Percentiles rank a stretch among this genome's conserved stretches.
Evolutionary conservation across 1,140 invertebrate species (phyloP).

Genomic region (Leptinotarsa undecemlineata): DNA sequence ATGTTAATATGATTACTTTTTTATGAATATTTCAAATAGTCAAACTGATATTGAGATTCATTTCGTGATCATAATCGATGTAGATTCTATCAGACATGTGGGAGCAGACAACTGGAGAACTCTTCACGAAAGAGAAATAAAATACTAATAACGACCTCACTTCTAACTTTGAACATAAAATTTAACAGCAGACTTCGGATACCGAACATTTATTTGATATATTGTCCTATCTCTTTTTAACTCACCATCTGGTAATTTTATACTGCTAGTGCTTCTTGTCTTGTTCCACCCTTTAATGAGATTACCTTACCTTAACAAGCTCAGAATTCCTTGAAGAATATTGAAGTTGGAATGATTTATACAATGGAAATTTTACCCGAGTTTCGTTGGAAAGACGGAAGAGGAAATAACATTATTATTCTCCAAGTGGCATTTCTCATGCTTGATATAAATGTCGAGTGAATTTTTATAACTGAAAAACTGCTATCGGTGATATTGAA

Average conservation of each 20-base stretch:
- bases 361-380: neutral
- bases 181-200: conserved; percentile 38
- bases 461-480: too few relatives aligned
- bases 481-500: too few relatives aligned
- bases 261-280: neutral
- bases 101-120: neutral
- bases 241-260: conserved; percentile 29
- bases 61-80: neutral
- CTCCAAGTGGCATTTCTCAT: too few relatives aligned
- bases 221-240: conserved; percentile 28
- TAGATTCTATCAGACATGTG: conserved; percentile 2
- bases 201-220: conserved; percentile 36
- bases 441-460: too few relatives aligned
- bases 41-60: too few relatives aligned
- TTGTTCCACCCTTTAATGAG: neutral
- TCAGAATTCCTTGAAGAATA: neutral
- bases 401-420: too few relatives aligned
- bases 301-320: conserved; percentile 6
- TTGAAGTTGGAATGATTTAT: conserved; percentile 5
- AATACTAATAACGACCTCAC: conserved; percentile 35
- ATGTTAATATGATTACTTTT: too few relatives aligned
- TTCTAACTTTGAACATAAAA: conserved; percentile 37
- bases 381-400: too few relatives aligned
- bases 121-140: conserved; percentile 26
- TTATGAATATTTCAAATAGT: too few relatives aligned